Percentiles rank a stretch among this genome's conserved stretches.
Evolutionary conservation across 2,888 invertebrate genomes (phyloP).

Genomic region (Xestia sexstrigata): DNA sequence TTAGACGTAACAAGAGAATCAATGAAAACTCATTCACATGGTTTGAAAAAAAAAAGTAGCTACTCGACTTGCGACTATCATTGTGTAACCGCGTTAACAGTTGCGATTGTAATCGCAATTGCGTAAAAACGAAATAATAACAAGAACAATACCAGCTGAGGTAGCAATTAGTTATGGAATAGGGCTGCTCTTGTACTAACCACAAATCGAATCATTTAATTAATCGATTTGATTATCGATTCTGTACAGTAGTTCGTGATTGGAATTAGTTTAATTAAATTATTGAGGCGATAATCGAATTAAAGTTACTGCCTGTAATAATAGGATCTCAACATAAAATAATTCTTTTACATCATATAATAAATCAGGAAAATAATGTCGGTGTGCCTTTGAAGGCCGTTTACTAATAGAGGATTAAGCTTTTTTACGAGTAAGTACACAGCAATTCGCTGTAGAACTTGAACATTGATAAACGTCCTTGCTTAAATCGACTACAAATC

Average conservation of each 20-base stretch:
- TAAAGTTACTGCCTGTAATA: constrained; percentile 22
- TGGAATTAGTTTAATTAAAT: constrained; percentile 25
- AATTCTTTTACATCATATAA: background rate
- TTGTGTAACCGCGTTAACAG: constrained; percentile 61
- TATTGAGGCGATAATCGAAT: constrained; percentile 25
- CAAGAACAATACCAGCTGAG: constrained; percentile 74
- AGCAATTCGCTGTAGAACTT: background rate
- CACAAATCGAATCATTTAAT: constrained; percentile 26
- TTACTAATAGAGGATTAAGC: background rate
- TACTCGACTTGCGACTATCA: constrained; percentile 36
- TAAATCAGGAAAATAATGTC: constrained; percentile 2
- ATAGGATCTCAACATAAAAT: background rate
- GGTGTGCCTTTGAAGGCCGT: background rate
- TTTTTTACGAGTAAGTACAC: background rate
- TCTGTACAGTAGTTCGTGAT: constrained; percentile 8
- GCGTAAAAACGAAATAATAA: constrained; percentile 76
- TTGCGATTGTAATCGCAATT: constrained; percentile 67
- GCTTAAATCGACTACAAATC: constrained; percentile 18
- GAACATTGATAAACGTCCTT: background rate
- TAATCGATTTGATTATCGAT: constrained; percentile 50
- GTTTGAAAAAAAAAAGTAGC: constrained; percentile 61
- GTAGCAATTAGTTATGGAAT: constrained; percentile 74
- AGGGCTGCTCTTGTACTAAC: constrained; percentile 54
- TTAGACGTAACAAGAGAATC: constrained; percentile 63
- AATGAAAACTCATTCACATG: constrained; percentile 68